phyloP scores from a whole-genome alignment of 2,797 vertebrate genomes.

The Cynodonichthys magdalenae region DNA sequence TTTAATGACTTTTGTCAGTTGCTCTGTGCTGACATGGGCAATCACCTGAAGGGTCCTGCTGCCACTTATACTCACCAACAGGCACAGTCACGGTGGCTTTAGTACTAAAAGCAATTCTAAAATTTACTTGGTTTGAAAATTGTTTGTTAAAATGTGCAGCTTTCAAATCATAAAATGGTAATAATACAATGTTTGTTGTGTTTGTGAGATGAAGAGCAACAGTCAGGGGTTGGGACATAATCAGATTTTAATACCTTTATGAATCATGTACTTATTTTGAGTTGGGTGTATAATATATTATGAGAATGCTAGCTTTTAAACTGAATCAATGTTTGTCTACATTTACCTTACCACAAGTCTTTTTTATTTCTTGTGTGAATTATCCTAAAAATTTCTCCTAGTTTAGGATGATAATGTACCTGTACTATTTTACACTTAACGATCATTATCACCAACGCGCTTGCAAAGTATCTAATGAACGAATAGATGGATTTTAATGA shows the following conservation, averaged over 20 bases:
- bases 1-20: background rate
- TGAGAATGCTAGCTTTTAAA: background rate
- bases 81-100: background rate
- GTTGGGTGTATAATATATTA: too few relatives aligned
- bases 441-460: too few relatives aligned
- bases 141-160: background rate
- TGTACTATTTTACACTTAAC: too few relatives aligned
- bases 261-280: background rate
- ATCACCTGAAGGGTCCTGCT: background rate
- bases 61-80: background rate
- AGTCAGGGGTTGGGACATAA: background rate
- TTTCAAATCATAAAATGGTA: background rate
- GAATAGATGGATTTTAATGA: too few relatives aligned
- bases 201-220: background rate
- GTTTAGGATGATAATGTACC: too few relatives aligned
- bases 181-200: background rate
- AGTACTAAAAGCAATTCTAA: background rate
- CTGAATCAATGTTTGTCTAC: background rate
- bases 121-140: background rate
- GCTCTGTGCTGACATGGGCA: background rate
- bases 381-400: too few relatives aligned
- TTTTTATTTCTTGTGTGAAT: background rate
- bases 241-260: background rate
- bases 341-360: background rate
- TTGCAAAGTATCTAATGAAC: too few relatives aligned